These are phyloP conservation scores for Carcharodon carcharias DNA, from an alignment of 2,797 vertebrate species.

Conservation along the genomic window DNA sequence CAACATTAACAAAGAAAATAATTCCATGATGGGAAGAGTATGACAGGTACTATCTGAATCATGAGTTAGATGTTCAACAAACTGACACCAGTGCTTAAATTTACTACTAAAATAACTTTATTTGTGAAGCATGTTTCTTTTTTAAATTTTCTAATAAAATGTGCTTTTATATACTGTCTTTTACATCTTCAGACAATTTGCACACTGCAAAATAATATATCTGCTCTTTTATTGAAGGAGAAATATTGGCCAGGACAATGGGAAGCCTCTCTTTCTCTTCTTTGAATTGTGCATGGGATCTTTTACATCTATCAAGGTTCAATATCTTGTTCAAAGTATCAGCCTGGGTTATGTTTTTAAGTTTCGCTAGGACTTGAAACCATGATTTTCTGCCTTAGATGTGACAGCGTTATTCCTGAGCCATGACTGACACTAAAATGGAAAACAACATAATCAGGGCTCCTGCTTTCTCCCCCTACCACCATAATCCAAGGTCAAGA, in stretches of 20 bases:
- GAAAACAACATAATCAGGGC: not conserved
- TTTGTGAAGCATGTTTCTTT: not conserved
- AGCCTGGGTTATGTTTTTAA: not conserved
- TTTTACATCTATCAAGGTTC: not conserved
- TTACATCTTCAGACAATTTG: not conserved
- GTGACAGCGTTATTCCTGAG: not conserved
- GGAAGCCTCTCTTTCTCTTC: not conserved
- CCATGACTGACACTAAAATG: not conserved
- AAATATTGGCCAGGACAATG: not conserved
- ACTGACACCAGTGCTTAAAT: not conserved
- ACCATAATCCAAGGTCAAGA: not conserved
- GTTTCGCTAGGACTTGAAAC: not conserved
- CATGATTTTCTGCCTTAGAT: not conserved
- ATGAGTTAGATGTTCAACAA: not conserved
- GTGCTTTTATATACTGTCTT: not conserved
- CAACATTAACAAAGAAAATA: not conserved
- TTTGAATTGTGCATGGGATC: not conserved
- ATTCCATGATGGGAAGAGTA: not conserved
- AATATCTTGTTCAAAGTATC: not conserved
- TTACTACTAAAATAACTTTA: not conserved
- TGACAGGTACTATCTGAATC: not conserved
- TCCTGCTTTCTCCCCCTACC: not conserved
- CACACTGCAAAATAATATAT: not conserved
- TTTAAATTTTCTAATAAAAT: not conserved
- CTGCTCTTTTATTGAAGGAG: not conserved